Base-by-base conservation (phyloP, 2,797 vertebrate species). In the Notoglanidium macrostoma region DNA sequence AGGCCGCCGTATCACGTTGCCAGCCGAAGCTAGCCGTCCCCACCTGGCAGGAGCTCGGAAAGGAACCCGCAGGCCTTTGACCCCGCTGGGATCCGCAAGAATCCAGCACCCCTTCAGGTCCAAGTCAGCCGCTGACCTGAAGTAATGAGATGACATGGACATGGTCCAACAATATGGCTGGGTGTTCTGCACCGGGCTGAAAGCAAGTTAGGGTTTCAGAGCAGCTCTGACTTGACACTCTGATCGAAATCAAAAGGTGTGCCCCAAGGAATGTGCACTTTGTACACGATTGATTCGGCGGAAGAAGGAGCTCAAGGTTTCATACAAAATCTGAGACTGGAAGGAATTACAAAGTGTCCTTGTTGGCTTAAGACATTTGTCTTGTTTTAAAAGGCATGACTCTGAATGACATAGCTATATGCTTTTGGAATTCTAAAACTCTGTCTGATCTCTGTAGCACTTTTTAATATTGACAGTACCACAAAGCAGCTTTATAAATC, bases 1-100 rank as follows among this genome's bases (percentile, higher is more conserved):
- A 76, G 70, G 57, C 84, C 40, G 14, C 6, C 17, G 11, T 91
- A 93, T 93, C 90, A 49, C 84, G 85, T 92, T 92, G 88, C 90
- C 74, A 85, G 87, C 85, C 81, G n/a, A 83, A 85, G 90, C 90
- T 89, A 85, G 72, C 81, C 85, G 89, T 90, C 61, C 88, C 85
- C 87, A 86, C 86, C 89, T 92, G 92, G 89, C 91, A 88, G 63
- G 74, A 51, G 72, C 89, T 90, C 67, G 87, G 82, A 86, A 83
- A 86, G 89, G 86, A 83, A 85, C 87, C 89, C 65, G 77, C 84
- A 84, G 68, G 55, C 83, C 83, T 87, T 86, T 87, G 85, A 90
- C 88, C 89, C 77, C 44, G 0, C 73, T 21, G 72, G 57, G 72
- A 77, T 6, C 73, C 8, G 32, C 59, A 54, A 67, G 46, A 85